Base-by-base conservation (phyloP, 92 coral and sea anemone species). In the Zoanthus gigantus region DNA sequence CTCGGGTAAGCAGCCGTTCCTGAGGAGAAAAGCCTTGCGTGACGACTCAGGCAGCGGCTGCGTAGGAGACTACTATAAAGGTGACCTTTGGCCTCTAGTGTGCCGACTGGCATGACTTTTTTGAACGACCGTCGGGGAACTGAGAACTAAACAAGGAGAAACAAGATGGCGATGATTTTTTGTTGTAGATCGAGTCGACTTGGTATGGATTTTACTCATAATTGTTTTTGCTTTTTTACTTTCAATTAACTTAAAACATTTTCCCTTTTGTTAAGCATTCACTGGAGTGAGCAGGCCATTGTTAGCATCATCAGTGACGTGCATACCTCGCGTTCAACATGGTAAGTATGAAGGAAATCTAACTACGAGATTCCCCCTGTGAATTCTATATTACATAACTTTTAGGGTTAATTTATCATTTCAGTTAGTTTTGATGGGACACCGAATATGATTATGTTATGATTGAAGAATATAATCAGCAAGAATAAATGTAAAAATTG, bases 81-180 rank as follows among this genome's bases (percentile, higher is more conserved):
- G 12, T 58, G 66, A 58, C 66, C 68, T 61, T 61, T 61, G 68
- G 68, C 68, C 68, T 69, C 29, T 30, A 5, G 45, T 13, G 46
- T 81, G 85, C 61, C 18, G 58, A 18, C 63, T 48, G 15, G 56
- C 75, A 81, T 60, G 85, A 79, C 10, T 79, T 65, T 67, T 29
- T 54, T 46, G 17, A 6, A 23, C 50, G 66, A 76, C 57, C 60
- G 84, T 34, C 75, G 58, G 75, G 48, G 56, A 72, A 11, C 90
- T 88, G 92, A 75, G 74, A 44, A 31, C 88, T 48, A 83, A 72
- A 1, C 46, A 16, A 14, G 48, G 28, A 10, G 44, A 81, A 4
- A 28, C 89, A 95, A 93, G 68, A 95, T 95, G 98, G 98, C 98
- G 88, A 94, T 94, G 46, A 88, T 95, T 52, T 85, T 95, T 83